Percentiles rank a stretch among this genome's conserved stretches.
Conservation (phyloP, 2,113 vertebrate genomes). For the Sus scrofa region T2T-Sscrofa CM000826.6:22282501-22283000, state of each 20-base stretch:
- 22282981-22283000: not conserved
- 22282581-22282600: not conserved
- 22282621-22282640: not conserved
- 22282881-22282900: not conserved
- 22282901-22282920: not conserved
- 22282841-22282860: not conserved
- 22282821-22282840: not conserved
- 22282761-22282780: slow-evolving; percentile 36
- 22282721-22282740: not conserved
- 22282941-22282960: not conserved
- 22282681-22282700: not conserved
- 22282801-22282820: not conserved
- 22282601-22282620: not conserved
- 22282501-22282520: not conserved
- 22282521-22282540: not conserved
- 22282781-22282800: not conserved
- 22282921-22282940: not conserved
- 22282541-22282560: not conserved
- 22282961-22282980: not conserved
- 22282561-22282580: not conserved
- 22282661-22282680: not conserved
- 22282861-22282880: not conserved
- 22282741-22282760: not conserved
- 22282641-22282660: slow-evolving; percentile 10
- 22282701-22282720: not conserved